Evolutionary conservation across 2,113 vertebrate species (phyloP).

Genomic region (Pogona vitticeps): DNA sequence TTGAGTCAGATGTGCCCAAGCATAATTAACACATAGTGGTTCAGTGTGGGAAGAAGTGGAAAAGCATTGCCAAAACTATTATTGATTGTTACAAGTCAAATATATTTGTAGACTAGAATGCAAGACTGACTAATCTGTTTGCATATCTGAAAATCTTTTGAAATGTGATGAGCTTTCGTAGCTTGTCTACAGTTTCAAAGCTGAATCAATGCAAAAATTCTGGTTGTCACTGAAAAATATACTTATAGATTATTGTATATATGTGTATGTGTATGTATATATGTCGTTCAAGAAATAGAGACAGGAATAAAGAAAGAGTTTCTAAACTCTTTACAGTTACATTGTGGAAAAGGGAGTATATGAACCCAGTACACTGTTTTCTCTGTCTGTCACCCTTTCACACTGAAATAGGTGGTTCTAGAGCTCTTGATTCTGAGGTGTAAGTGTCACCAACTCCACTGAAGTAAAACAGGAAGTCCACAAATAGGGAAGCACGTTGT

Average conservation of each 20-base stretch:
- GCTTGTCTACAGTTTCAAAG: neutral
- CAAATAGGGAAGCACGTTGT: neutral
- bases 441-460: neutral
- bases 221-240: neutral
- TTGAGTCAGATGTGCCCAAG: neutral
- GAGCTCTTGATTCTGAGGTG: neutral
- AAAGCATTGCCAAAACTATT: neutral
- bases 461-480: neutral
- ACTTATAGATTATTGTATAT: no score
- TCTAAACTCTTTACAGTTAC: neutral
- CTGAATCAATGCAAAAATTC: neutral
- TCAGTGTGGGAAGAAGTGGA: neutral
- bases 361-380: neutral
- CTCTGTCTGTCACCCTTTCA: neutral
- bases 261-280: neutral
- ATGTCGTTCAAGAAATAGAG: neutral
- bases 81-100: neutral
- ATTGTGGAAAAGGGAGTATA: neutral
- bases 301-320: neutral
- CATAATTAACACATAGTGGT: neutral
- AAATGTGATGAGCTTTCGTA: neutral
- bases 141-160: slow-evolving; percentile 25
- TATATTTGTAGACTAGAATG: slow-evolving; percentile 10
- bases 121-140: neutral
- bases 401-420: neutral